Percentiles rank a stretch among this genome's conserved stretches.
Evolutionary conservation across 2,888 invertebrate species (phyloP).

Genomic region (Mactromeris polynyma): DNA sequence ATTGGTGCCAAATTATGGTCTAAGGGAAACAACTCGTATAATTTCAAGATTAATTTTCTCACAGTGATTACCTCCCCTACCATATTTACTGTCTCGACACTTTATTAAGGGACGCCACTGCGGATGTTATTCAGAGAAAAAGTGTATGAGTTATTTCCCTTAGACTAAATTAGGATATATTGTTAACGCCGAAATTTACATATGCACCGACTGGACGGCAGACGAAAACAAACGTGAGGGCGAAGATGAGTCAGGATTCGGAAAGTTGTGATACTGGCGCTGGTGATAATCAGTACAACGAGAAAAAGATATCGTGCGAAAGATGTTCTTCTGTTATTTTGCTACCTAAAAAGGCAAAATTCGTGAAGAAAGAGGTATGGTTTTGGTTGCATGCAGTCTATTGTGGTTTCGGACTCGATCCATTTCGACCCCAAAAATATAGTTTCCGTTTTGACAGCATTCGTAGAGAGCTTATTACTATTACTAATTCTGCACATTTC

Average conservation of each 20-base stretch:
- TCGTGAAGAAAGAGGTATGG: conserved; percentile 77
- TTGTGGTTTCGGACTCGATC: background rate
- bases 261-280: conserved; percentile 9
- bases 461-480: too few relatives aligned
- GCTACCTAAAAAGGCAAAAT: conserved; percentile 73
- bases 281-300: conserved; percentile 76
- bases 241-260: background rate
- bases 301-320: conserved; percentile 77
- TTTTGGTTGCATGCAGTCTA: background rate
- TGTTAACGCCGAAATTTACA: background rate
- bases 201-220: conserved; percentile 4
- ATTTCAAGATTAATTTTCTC: too few relatives aligned
- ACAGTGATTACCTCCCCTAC: too few relatives aligned
- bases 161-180: background rate
- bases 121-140: too few relatives aligned
- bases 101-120: too few relatives aligned
- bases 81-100: too few relatives aligned
- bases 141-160: background rate
- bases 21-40: background rate
- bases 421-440: background rate
- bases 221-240: background rate
- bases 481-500: too few relatives aligned
- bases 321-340: conserved; percentile 79
- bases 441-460: too few relatives aligned
- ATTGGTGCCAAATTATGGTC: background rate